Evolutionary conservation across 1,140 invertebrate species (phyloP).

Genomic region (Scaptomyza pallida): DNA sequence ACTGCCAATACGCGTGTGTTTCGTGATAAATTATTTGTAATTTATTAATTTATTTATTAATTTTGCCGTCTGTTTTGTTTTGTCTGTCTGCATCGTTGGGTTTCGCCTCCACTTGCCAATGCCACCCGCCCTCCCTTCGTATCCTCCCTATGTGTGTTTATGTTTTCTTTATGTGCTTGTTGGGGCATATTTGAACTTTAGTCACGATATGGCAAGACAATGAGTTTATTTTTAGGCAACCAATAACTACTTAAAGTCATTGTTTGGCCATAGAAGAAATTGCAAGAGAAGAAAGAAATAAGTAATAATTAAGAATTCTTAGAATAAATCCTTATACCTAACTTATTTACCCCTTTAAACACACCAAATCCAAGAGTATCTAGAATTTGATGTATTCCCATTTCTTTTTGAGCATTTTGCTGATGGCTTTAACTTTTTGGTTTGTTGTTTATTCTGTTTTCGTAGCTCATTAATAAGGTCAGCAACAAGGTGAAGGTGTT

Average conservation of each 20-base stretch:
- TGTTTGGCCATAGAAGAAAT: no score
- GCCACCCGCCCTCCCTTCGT: background rate
- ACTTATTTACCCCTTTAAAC: no score
- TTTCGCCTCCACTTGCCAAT: conserved; percentile 9
- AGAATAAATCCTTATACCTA: no score
- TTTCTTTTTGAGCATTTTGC: background rate
- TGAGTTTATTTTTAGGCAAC: background rate
- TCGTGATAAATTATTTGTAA: conserved; percentile 77
- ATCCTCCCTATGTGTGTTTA: background rate
- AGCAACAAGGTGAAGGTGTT: conserved; percentile 52
- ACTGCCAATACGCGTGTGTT: conserved; percentile 43
- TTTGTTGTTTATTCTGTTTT: conserved; percentile 17
- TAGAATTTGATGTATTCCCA: background rate
- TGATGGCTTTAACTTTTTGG: conserved; percentile 24
- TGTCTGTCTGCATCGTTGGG: conserved; percentile 20
- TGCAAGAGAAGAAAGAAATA: no score
- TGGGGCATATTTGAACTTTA: conserved; percentile 15
- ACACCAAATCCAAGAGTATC: background rate
- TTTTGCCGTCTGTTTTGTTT: conserved; percentile 39
- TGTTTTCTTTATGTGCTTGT: conserved; percentile 8
- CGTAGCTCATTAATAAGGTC: conserved; percentile 46
- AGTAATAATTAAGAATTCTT: no score
- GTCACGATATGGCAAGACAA: conserved; percentile 9
- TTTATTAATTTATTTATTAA: conserved; percentile 78
- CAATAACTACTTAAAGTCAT: conserved; percentile 9